These are phyloP conservation scores for Scolopax rusticola DNA, from an alignment of 2,797 vertebrate species.

Conservation along the genomic window DNA sequence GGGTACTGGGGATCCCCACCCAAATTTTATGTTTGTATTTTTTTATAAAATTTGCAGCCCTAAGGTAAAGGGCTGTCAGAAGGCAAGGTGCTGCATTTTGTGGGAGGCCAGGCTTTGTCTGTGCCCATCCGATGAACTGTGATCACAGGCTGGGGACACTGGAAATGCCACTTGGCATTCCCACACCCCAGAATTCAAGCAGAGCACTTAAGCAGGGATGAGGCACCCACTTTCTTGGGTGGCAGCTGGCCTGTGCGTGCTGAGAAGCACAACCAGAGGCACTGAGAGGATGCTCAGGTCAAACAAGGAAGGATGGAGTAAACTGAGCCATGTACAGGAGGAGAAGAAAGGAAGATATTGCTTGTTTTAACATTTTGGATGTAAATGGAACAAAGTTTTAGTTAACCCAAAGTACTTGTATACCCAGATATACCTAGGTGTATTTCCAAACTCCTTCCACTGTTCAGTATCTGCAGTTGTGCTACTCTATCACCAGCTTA, in stretches of 20 bases:
- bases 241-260: fast-evolving
- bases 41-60: background rate
- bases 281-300: background rate
- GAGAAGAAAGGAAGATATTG: background rate
- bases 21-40: background rate
- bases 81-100: background rate
- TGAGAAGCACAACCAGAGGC: background rate
- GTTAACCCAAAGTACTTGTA: background rate
- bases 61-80: background rate
- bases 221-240: background rate
- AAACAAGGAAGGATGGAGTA: background rate
- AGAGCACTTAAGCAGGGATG: fast-evolving
- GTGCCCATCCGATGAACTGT: fast-evolving
- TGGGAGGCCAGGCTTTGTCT: fast-evolving
- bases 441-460: background rate
- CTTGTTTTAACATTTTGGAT: background rate
- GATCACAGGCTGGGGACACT: background rate
- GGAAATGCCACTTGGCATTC: background rate
- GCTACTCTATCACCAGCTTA: background rate
- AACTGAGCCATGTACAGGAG: background rate
- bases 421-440: background rate
- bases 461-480: background rate
- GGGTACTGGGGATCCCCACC: background rate
- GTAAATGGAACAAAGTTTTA: background rate
- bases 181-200: background rate